Percentiles rank a stretch among this genome's conserved stretches.
These are phyloP conservation scores for Vicugna pacos DNA, from an alignment of 2,113 vertebrate genomes.

Conservation along the genomic window DNA sequence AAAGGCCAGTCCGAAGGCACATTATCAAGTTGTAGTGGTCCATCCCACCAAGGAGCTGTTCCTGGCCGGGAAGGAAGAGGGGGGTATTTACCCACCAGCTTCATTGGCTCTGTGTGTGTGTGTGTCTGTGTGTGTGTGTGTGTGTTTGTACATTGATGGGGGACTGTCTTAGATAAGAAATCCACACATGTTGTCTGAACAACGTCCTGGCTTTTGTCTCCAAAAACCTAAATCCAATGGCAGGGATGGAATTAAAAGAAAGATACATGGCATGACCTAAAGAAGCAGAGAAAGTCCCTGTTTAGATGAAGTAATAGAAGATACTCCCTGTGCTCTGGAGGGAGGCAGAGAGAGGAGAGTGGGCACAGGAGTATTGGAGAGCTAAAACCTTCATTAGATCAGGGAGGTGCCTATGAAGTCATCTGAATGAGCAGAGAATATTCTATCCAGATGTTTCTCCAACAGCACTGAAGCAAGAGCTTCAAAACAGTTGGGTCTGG, in stretches of 20 bases:
- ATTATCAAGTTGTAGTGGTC: neutral
- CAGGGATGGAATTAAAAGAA: neutral
- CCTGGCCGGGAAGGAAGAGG: neutral
- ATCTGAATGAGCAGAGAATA: neutral
- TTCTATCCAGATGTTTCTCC: neutral
- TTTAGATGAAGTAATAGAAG: neutral
- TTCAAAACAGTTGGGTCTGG: neutral
- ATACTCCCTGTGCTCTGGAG: neutral
- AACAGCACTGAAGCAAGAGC: neutral
- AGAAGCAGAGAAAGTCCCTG: neutral
- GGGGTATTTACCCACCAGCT: neutral
- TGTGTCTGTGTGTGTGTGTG: neutral
- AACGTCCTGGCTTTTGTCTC: neutral
- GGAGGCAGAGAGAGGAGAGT: rapidly evolving
- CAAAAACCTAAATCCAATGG: neutral
- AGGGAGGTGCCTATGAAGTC: neutral
- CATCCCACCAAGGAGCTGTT: neutral
- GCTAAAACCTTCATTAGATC: neutral
- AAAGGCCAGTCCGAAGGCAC: neutral
- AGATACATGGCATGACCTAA: neutral
- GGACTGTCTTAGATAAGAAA: neutral
- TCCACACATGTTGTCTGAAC: neutral
- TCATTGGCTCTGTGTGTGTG: neutral
- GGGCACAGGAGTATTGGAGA: neutral
- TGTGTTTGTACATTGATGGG: no score